These are phyloP conservation scores for Pinctada fucata DNA, from an alignment of 2,888 invertebrate genomes.

Conservation along the genomic window DNA sequence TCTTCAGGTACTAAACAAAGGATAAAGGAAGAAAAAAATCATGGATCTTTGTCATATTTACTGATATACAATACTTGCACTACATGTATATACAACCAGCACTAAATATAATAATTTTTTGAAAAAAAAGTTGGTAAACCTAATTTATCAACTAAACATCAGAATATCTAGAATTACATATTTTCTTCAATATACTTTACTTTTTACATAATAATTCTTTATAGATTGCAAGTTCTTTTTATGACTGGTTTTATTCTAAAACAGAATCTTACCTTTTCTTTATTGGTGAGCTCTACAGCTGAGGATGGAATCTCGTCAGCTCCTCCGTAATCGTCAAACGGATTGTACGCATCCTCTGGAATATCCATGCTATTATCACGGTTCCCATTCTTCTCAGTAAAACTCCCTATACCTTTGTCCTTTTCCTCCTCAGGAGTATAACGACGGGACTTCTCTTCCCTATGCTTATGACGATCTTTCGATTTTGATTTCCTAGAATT, in stretches of 20 bases:
- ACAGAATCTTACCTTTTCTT: slow-evolving; percentile 65
- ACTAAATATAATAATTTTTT: too few species aligned
- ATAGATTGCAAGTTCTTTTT: too few species aligned
- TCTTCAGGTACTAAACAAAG: slow-evolving; percentile 89
- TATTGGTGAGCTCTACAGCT: slow-evolving; percentile 73
- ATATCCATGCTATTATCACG: background rate
- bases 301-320: slow-evolving; percentile 70
- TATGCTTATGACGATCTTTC: slow-evolving; percentile 22
- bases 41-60: too few species aligned
- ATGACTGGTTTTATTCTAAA: too few species aligned
- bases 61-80: too few species aligned
- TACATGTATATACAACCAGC: too few species aligned
- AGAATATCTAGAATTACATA: background rate
- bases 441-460: background rate
- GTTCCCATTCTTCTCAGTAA: background rate
- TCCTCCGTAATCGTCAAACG: slow-evolving; percentile 32
- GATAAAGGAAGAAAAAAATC: slow-evolving; percentile 12
- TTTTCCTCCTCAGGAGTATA: background rate
- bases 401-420: slow-evolving; percentile 3
- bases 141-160: background rate
- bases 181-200: too few species aligned
- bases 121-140: too few species aligned
- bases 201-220: too few species aligned
- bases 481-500: slow-evolving; percentile 13
- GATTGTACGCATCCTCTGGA: slow-evolving; percentile 29